Evolutionary conservation across 2,888 invertebrate species (phyloP), one percentile per base, ranked within the genome.

Genomic region (Polietes domitor): DNA sequence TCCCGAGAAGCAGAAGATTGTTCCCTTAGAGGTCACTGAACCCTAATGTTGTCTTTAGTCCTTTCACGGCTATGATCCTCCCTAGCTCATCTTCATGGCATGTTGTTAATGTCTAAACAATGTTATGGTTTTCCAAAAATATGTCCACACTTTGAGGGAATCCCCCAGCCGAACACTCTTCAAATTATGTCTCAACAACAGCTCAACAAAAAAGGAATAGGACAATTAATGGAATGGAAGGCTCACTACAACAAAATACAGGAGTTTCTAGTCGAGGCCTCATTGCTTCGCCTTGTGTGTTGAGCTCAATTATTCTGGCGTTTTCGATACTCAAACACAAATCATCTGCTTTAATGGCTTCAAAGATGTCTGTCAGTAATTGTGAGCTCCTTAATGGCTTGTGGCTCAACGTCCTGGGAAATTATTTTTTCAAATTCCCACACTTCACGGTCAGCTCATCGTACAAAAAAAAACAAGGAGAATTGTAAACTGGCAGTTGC

Each of bases 401-500:
- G 21, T 55, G 58, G n/a, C 58, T 58, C 58, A 58, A 58, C 58
- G 19, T 53, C 15, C 32, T 78, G 63, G 47, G 55, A 77, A 47
- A 47, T 24, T 61, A 26, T 43, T 21, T 43, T 19, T 75, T n/a
- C 19, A 28, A n/a, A 43, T 76, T 37, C 70, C 72, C 76, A 81
- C 72, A 76, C 58, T 55, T 72, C 2, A 28, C 61, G 0, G 28
- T 6, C 28, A 24, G 61, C 58, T 58, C 58, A 58, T 58, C n/a
- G n/a, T 58, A 26, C 26, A n/a, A n/a, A 10, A 28, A n/a, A 61
- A 7, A 32, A 26, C 12, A 24, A 9, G 7, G 21, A 65, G 24
- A 68, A 26, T 26, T 28, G 3, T 12, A 37, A 12, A 19, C 2
- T 5, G 28, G 24, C 61, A 32, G n/a, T 17, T 28, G 28, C 15